These are phyloP conservation scores for Drosophila azteca DNA, from an alignment of 1,140 invertebrate genomes.

Conservation along the genomic window DNA sequence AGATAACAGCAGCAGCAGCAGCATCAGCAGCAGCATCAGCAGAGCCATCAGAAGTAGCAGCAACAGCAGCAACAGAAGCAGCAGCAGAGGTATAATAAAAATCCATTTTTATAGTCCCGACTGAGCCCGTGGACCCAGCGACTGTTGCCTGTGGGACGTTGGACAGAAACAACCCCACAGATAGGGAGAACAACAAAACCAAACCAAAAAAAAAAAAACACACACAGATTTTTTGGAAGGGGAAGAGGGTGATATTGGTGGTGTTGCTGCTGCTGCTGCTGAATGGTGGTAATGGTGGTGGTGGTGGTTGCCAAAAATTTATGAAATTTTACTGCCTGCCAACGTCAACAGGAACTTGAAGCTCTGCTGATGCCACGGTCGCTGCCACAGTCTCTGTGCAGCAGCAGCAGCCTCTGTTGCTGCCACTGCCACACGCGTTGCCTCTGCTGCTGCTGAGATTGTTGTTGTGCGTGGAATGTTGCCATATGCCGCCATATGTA, in stretches of 20 bases:
- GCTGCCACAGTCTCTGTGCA: conserved; percentile 6
- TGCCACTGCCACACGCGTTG: conserved; percentile 6
- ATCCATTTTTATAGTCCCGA: conserved; percentile 79
- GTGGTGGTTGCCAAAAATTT: conserved; percentile 62
- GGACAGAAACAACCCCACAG: conserved; percentile 55
- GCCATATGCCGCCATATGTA: conserved; percentile 77
- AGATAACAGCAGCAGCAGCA: conserved; percentile 56
- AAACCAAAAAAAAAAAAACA: conserved; percentile 24
- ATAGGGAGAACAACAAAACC: background rate
- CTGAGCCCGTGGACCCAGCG: conserved; percentile 38
- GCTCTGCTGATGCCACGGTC: conserved; percentile 29
- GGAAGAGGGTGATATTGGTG: conserved; percentile 27
- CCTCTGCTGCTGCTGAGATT: conserved; percentile 14
- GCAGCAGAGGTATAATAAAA: conserved; percentile 69
- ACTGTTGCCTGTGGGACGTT: conserved; percentile 35
- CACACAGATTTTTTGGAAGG: conserved; percentile 57
- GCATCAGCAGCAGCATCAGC: conserved; percentile 28
- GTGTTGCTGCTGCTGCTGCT: conserved; percentile 32
- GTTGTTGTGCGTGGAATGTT: conserved; percentile 58
- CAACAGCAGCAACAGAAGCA: conserved; percentile 29
- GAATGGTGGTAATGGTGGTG: conserved; percentile 13
- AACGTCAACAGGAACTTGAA: conserved; percentile 60
- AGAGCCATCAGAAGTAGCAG: conserved; percentile 15
- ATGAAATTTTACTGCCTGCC: conserved; percentile 62
- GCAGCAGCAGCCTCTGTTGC: background rate